Evolutionary conservation across 1,140 invertebrate genomes (phyloP).

Genomic region (Archivesica marissinica): DNA sequence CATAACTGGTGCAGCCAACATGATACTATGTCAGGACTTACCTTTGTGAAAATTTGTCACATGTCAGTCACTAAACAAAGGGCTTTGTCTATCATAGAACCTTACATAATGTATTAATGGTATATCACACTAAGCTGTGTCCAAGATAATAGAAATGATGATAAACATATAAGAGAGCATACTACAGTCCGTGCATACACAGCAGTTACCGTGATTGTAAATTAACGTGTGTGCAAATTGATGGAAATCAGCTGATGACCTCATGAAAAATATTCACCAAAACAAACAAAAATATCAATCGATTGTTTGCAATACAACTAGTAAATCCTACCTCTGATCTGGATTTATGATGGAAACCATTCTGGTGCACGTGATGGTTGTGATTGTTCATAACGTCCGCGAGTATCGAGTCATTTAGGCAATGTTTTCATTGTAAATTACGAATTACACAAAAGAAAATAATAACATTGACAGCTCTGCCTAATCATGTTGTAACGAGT

Average conservation of each 20-base stretch:
- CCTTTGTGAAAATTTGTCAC: too few relatives aligned
- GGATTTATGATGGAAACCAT: conserved; percentile 72
- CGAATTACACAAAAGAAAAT: conserved; percentile 73
- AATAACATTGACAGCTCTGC: conserved; percentile 73
- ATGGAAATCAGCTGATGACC: conserved; percentile 40
- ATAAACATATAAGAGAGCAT: too few relatives aligned
- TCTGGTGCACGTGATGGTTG: conserved; percentile 73
- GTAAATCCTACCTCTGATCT: conserved; percentile 7
- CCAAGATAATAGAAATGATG: too few relatives aligned
- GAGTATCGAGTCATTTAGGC: conserved; percentile 60
- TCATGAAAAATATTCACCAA: conserved; percentile 41
- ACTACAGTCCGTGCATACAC: too few relatives aligned
- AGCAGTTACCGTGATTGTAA: too few relatives aligned
- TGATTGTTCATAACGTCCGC: conserved; percentile 73
- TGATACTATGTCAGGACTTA: too few relatives aligned
- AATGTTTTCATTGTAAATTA: conserved; percentile 62
- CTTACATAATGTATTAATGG: too few relatives aligned
- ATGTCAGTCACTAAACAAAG: too few relatives aligned
- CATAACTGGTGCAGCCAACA: too few relatives aligned
- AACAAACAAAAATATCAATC: conserved; percentile 32
- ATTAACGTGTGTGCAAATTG: background rate
- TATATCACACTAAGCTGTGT: too few relatives aligned
- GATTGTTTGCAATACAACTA: conserved; percentile 20
- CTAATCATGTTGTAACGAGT: conserved; percentile 34
- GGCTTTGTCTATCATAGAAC: too few relatives aligned